Evolutionary conservation across 1,140 invertebrate genomes (phyloP).

Genomic region (Anastatus disparis): DNA sequence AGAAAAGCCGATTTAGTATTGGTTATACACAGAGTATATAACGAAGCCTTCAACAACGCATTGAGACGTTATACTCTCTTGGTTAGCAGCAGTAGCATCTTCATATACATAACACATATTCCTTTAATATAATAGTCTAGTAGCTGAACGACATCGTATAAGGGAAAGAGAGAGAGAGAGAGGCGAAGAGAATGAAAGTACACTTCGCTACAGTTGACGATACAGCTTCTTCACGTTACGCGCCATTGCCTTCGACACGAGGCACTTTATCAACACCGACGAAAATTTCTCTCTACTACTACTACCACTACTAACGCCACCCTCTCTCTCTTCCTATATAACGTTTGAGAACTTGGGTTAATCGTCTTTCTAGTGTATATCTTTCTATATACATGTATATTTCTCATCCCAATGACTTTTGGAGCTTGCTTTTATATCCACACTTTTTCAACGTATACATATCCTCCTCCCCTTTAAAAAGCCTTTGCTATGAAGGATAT

Average conservation of each 20-base stretch:
- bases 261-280: conserved; percentile 51
- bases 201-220: too few relatives aligned
- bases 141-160: too few relatives aligned
- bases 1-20: too few relatives aligned
- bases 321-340: too few relatives aligned
- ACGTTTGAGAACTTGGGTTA: conserved; percentile 4
- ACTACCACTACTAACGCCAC: too few relatives aligned
- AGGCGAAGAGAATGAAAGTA: too few relatives aligned
- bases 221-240: conserved; percentile 50
- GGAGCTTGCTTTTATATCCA: background rate
- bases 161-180: background rate
- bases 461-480: background rate
- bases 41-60: conserved; percentile 1
- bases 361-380: conserved; percentile 15
- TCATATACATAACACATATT: too few relatives aligned
- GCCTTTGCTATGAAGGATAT: background rate
- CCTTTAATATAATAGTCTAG: too few relatives aligned
- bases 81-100: too few relatives aligned
- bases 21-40: too few relatives aligned
- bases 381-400: too few relatives aligned
- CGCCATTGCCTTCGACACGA: conserved; percentile 56
- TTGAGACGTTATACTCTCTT: conserved; percentile 8
- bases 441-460: conserved; percentile 24
- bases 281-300: too few relatives aligned
- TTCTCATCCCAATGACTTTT: conserved; percentile 11